Base-by-base conservation (phyloP, 2,797 vertebrate species). In the Pteropus rufus region DNA sequence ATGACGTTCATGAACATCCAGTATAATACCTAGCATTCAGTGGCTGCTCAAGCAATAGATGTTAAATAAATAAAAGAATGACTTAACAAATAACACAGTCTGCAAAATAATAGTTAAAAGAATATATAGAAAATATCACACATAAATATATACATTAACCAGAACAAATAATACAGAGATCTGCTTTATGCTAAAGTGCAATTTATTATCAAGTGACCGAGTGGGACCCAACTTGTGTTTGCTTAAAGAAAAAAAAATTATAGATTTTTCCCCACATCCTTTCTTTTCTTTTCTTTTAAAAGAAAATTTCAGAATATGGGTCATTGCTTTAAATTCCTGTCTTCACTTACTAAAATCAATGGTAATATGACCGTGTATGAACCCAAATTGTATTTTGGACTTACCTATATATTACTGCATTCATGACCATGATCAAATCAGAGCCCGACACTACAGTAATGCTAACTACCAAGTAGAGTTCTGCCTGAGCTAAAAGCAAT, bases 271-370 rank as follows among this genome's bases (percentile, higher is more conserved):
- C 4, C 24, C 9, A 62, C 16, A 36, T 56, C 31, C 18, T 62
- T 49, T 69, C 58, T 29, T 72, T 76, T 73, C 31, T 65, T 58
- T 88, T 65, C 65, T 56, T 81, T 52, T 80, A 96, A 94, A 88
- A 97, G 93, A 96, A 49, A 96, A 73, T 31, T 79, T 87, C 60
- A 95, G 62, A 95, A 70, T 95, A 85, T 36, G 9, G 92, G 89
- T 44, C 87, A 93, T 36, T 94, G 90, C 44, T 96, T 91, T 92
- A 87, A 95, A 96, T 92, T 95, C 90, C 95, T 95, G 93, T 97
- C 95, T 83, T 3, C 1, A 44, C 39, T 93, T 96, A 80, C 69
- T 81, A 84, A 97, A 97, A 96, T 95, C 88, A 96, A 91, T 65
- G 88, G 62, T n/a, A 94, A 97, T 92, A 95, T 49, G 36, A 64